A percentile compares a stretch with the other conserved stretches of the same genome.
Evolutionary conservation across 2,888 invertebrate species (phyloP).

Genomic region (Anodontia alba): DNA sequence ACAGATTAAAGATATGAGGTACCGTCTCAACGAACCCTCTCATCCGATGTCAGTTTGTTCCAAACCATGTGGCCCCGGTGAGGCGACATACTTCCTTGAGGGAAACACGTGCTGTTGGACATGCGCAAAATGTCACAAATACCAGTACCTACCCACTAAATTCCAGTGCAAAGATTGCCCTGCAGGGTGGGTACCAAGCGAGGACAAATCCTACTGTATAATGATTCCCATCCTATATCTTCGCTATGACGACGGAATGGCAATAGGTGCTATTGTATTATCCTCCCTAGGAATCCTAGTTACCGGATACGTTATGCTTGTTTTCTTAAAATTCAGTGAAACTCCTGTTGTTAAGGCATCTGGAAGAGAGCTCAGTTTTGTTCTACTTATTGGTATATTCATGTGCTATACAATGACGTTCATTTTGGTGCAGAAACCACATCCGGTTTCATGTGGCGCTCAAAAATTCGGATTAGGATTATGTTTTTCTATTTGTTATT

Average conservation of each 20-base stretch:
- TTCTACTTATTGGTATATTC: constrained; percentile 83
- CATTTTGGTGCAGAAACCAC: constrained; percentile 84
- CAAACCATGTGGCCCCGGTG: constrained; percentile 93
- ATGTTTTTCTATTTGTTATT: constrained; percentile 85
- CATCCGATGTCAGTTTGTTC: constrained; percentile 96
- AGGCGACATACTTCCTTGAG: constrained; percentile 96
- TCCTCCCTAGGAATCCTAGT: constrained; percentile 84
- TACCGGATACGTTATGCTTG: constrained; percentile 81
- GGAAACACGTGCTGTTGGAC: constrained; percentile 88
- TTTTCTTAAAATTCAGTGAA: constrained; percentile 83
- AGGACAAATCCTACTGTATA: constrained; percentile 87
- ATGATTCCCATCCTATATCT: constrained; percentile 86
- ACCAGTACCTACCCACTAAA: constrained; percentile 87
- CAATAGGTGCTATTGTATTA: constrained; percentile 94
- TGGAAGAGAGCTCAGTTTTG: constrained; percentile 85
- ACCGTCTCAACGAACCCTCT: constrained; percentile 91
- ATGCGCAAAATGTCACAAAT: constrained; percentile 91
- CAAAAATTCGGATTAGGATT: constrained; percentile 85
- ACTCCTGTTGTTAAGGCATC: constrained; percentile 86
- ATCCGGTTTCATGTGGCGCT: constrained; percentile 82
- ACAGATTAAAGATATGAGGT: constrained; percentile 89
- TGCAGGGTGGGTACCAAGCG: constrained; percentile 92
- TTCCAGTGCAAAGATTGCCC: constrained; percentile 94
- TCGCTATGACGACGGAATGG: constrained; percentile 91
- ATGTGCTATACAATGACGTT: constrained; percentile 84